Conservation (phyloP, 2,113 vertebrate species). For the Siniperca chuatsi region DNA sequence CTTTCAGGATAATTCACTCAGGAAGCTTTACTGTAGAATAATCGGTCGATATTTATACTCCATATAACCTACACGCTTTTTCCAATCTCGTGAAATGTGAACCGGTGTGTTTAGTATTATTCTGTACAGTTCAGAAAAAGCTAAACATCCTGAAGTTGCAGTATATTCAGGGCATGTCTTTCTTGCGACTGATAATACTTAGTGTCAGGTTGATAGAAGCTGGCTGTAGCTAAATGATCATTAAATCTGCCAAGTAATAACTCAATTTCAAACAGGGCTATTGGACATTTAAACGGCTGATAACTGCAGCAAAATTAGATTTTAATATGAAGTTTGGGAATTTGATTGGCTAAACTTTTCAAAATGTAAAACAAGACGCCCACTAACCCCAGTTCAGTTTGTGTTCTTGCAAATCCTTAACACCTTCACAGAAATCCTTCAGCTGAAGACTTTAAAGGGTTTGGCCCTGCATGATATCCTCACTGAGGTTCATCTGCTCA, state of each 20-base stretch:
- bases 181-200: not conserved
- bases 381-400: not conserved
- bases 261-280: not conserved
- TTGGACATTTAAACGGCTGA: not conserved
- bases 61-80: not conserved
- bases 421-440: conserved; percentile 86
- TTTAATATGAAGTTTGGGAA: not conserved
- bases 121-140: not conserved
- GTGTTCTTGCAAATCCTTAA: conserved; percentile 40
- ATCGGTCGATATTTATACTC: not conserved
- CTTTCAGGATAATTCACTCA: not conserved
- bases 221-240: not conserved
- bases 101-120: not conserved
- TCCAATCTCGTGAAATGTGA: not conserved
- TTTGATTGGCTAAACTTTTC: not conserved
- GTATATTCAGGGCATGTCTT: not conserved
- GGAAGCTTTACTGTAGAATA: not conserved
- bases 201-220: not conserved
- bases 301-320: not conserved
- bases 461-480: conserved; percentile 96
- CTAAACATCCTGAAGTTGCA: not conserved
- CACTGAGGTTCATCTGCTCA: conserved; percentile 92
- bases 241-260: not conserved
- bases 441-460: conserved; percentile 95
- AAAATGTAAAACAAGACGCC: not conserved